phyloP scores from a whole-genome alignment of 2,113 vertebrate species.

The Hassar affinis region DNA sequence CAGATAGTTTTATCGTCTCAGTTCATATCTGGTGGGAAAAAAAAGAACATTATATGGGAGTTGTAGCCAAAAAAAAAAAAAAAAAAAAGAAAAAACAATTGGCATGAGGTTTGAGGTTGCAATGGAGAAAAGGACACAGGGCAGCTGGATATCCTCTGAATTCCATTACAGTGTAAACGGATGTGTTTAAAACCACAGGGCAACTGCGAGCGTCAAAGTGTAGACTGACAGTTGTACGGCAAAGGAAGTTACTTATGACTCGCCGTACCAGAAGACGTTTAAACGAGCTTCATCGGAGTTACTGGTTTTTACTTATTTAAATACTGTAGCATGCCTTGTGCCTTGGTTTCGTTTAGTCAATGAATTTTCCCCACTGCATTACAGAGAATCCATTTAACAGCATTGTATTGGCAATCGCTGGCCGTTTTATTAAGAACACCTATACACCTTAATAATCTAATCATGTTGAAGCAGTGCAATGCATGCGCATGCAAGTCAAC shows the following conservation, averaged over 20 bases:
- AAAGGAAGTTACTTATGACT: conserved; percentile 22
- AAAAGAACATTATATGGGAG: conserved; percentile 25
- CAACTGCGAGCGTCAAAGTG: conserved; percentile 6
- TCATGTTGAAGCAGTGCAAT: neutral
- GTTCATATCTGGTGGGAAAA: conserved; percentile 54
- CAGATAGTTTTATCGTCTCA: conserved; percentile 67
- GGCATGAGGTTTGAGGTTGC: conserved; percentile 28
- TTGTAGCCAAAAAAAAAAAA: conserved; percentile 7
- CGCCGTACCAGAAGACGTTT: neutral
- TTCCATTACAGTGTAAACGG: conserved; percentile 27
- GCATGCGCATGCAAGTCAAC: neutral
- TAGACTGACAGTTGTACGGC: neutral
- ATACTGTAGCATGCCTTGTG: neutral
- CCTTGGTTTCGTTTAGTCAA: neutral
- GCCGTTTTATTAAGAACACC: neutral
- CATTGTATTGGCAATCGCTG: neutral
- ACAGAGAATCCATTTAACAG: neutral
- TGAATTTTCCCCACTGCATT: neutral
- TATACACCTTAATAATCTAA: neutral
- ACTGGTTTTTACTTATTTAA: neutral
- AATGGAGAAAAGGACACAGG: conserved; percentile 29
- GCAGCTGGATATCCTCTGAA: conserved; percentile 36
- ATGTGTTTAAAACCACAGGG: conserved; percentile 33
- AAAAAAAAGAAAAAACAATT: neutral
- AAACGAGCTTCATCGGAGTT: neutral